A percentile compares a stretch with the other conserved stretches of the same genome.
These are phyloP conservation scores for Perca schrenkii DNA, from an alignment of 2,113 vertebrate genomes.

Conservation along the genomic window DNA sequence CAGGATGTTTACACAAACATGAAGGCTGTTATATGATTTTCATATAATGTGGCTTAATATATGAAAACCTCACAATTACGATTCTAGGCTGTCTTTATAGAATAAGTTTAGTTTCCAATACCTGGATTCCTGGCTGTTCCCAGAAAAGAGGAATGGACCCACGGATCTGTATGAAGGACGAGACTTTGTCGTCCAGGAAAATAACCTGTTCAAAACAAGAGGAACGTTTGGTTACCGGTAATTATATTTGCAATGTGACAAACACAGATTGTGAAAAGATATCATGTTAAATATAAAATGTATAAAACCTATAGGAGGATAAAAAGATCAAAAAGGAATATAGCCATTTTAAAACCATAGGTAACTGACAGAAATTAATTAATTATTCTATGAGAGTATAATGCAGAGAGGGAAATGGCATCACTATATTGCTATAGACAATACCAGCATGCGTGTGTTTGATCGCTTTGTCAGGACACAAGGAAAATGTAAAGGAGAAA, in stretches of 20 bases:
- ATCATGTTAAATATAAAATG: no score
- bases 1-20: not conserved
- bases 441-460: not conserved
- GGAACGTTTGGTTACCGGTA: not conserved
- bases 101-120: constrained; percentile 68
- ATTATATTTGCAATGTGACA: not conserved
- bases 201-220: constrained; percentile 86
- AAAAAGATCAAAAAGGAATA: not conserved
- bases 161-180: constrained; percentile 98
- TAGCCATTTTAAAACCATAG: not conserved
- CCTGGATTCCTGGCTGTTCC: constrained; percentile 98
- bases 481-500: not conserved
- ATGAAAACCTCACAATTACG: constrained; percentile 16
- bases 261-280: not conserved
- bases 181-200: constrained; percentile 94
- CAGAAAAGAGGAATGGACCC: constrained; percentile 98
- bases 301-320: not conserved
- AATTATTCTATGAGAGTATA: not conserved
- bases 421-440: not conserved
- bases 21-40: not conserved
- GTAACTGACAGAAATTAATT: not conserved
- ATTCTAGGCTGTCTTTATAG: not conserved
- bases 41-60: not conserved
- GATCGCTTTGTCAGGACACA: not conserved
- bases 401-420: not conserved